Percentiles rank a stretch among this genome's conserved stretches.
phyloP scores from a whole-genome alignment of 2,113 vertebrate species.

The Choloepus hoffmanni region DNA sequence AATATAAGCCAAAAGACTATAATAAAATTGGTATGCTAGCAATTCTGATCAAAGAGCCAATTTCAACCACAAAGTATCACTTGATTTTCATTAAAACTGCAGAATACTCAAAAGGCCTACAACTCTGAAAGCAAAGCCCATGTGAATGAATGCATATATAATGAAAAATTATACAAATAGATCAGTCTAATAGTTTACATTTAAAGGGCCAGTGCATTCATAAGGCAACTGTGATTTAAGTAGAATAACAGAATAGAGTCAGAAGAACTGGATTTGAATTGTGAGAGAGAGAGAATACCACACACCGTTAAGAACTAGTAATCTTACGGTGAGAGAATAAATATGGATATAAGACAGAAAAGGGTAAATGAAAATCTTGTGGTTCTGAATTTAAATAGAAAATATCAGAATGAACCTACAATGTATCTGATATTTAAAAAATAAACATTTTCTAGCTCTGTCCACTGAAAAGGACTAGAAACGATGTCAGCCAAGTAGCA shows the following conservation, averaged over 20 bases:
- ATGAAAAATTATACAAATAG: background rate
- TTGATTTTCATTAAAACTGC: slow-evolving; percentile 19
- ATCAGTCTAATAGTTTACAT: slow-evolving; percentile 10
- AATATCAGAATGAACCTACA: background rate
- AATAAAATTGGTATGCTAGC: background rate
- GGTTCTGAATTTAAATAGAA: background rate
- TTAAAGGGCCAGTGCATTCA: background rate
- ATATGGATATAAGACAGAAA: background rate
- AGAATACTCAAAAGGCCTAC: background rate
- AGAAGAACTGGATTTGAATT: slow-evolving; percentile 1
- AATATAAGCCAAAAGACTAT: slow-evolving; percentile 34
- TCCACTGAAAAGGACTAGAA: background rate
- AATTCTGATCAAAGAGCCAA: slow-evolving; percentile 35
- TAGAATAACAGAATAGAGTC: background rate
- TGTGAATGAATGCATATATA: background rate
- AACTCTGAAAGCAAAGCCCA: slow-evolving; percentile 5
- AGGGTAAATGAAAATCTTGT: slow-evolving; percentile 17
- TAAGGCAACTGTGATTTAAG: slow-evolving; percentile 1
- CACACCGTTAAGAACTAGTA: background rate
- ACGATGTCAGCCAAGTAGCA: background rate
- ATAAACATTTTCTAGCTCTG: slow-evolving; percentile 7
- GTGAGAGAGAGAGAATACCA: background rate
- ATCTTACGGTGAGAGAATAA: background rate
- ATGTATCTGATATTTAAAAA: slow-evolving; percentile 5
- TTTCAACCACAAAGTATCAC: background rate